Base-by-base conservation (phyloP, 2,888 invertebrate genomes). In the Seira sanloemensis region DNA sequence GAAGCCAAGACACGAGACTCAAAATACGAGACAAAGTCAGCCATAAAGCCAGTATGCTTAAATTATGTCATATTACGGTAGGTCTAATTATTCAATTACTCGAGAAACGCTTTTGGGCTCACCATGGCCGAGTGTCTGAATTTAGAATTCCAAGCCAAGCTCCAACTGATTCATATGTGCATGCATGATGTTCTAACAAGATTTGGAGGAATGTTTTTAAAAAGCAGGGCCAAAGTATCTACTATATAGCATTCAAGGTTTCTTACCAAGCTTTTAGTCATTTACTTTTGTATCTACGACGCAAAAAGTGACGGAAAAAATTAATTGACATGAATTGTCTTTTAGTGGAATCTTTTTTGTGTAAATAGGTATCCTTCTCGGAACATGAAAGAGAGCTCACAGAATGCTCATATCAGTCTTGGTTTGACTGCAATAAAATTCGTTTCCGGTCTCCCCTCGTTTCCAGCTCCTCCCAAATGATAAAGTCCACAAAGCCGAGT, bases 1-100 rank as follows among this genome's bases (percentile, higher is more conserved):
- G 58, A n/a, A n/a, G 58, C 58, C 58, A 58, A 58, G 58, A 58
- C 58, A 58, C 58, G 58, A 58, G 58, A 58, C 58, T 9, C 7
- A 58, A 37, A 58, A 18, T 16, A n/a, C 4, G 18, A 58, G 18
- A 58, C 58, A 18, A 16, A 58, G 58, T 4, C 58, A 58, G n/a
- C 58, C 58, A 58, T n/a, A n/a, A 18, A 58, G 16, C 58, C 18
- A 58, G 7, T n/a, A n/a, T 58, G 58, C 58, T 16, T 58, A 58
- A 58, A 58, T 58, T 58, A 58, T 16, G 58, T 58, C 2, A n/a
- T 37, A 37, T 9, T 37, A 37, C 37, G 5, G 37, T 9, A 37
- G 12, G 7, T 12, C 37, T 37, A 37, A 37, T 37, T 37, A 12
- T 37, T 9, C 37, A 37, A 37, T 37, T 37, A 37, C 7, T 5